A percentile compares a stretch with the other conserved stretches of the same genome.
Evolutionary conservation across 2,888 invertebrate genomes (phyloP).

Genomic region (Ennomos fuscantarius): DNA sequence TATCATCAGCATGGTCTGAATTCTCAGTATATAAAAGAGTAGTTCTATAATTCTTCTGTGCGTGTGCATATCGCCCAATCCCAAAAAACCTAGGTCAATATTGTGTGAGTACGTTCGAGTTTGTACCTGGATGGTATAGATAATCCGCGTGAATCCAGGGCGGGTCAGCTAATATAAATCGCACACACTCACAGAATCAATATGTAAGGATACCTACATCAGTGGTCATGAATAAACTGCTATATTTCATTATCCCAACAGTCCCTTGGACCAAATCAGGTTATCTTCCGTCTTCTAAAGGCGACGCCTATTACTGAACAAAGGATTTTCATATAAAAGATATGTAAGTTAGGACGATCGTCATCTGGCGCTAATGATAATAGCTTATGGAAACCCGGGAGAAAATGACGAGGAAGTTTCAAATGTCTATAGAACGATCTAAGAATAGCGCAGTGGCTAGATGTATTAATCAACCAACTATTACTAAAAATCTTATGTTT

Average conservation of each 20-base stretch:
- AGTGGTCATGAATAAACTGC: conserved; percentile 13
- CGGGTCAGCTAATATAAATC: too few species aligned
- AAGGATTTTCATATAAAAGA: conserved; percentile 56
- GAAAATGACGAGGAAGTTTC: conserved; percentile 27
- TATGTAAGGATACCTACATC: conserved; percentile 23
- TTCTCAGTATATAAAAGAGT: too few species aligned
- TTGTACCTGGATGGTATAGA: too few species aligned
- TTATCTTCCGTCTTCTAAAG: conserved; percentile 38
- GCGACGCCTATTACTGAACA: conserved; percentile 52
- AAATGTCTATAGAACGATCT: background rate
- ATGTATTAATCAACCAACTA: too few species aligned
- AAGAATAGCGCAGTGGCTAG: too few species aligned
- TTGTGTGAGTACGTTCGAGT: too few species aligned
- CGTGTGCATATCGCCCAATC: too few species aligned
- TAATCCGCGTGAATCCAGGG: too few species aligned
- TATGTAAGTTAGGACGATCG: conserved; percentile 52
- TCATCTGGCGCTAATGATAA: conserved; percentile 66
- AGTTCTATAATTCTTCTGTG: too few species aligned
- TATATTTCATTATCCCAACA: conserved; percentile 25
- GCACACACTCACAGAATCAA: conserved; percentile 3
- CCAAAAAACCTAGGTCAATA: too few species aligned
- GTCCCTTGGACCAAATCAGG: conserved; percentile 9
- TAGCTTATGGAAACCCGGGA: conserved; percentile 57
- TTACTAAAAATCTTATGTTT: too few species aligned
- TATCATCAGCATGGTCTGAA: too few species aligned